Conservation (phyloP, 37 sponge, comb jelly and placozoan genomes). For the Bolinopsis microptera region DNA sequence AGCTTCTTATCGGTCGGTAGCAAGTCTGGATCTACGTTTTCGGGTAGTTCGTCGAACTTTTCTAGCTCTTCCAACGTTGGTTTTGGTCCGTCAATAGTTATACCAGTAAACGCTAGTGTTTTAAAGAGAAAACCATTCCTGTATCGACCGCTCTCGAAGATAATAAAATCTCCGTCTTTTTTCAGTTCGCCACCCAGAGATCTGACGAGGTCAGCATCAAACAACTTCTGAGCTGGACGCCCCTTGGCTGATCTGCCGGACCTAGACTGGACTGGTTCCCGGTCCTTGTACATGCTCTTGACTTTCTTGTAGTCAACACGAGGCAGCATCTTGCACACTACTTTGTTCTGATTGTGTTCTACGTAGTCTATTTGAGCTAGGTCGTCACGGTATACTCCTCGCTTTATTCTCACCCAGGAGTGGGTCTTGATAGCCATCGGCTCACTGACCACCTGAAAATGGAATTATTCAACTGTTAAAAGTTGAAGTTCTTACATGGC, state of each 20-base stretch:
- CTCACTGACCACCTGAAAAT: constrained; percentile 83
- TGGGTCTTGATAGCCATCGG: constrained; percentile 73
- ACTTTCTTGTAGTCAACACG: constrained; percentile 87
- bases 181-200: constrained; percentile 79
- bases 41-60: constrained; percentile 91
- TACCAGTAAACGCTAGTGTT: constrained; percentile 82
- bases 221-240: constrained; percentile 82
- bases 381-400: constrained; percentile 90
- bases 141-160: constrained; percentile 90
- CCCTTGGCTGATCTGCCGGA: constrained; percentile 52
- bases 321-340: constrained; percentile 85
- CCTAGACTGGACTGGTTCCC: constrained; percentile 14
- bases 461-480: too few relatives aligned
- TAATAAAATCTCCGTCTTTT: constrained; percentile 83
- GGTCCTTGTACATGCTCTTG: constrained; percentile 71
- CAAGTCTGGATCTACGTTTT: constrained; percentile 77
- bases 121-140: constrained; percentile 95
- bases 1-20: constrained; percentile 8
- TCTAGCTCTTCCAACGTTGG: constrained; percentile 95
- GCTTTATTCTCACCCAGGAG: constrained; percentile 94
- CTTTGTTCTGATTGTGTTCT: constrained; percentile 68
- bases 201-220: constrained; percentile 81
- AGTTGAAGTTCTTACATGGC: too few relatives aligned
- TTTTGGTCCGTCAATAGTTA: constrained; percentile 90
- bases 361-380: constrained; percentile 81